Evolutionary conservation across 2,888 invertebrate genomes (phyloP).

Genomic region (Synergus japonicus): DNA sequence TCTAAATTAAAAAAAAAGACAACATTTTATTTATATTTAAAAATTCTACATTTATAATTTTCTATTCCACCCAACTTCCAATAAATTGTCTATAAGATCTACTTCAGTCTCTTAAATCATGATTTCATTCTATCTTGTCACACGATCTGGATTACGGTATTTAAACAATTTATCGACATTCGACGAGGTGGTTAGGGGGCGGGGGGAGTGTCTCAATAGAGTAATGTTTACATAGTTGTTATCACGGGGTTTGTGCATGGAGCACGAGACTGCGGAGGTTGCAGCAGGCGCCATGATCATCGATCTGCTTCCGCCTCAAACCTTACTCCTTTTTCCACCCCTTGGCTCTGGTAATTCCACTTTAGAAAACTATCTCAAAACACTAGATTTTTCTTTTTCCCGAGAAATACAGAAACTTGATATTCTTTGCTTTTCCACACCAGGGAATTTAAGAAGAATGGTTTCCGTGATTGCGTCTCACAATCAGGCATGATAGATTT

Average conservation of each 20-base stretch:
- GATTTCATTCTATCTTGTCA: background rate
- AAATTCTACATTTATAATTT: too few species aligned
- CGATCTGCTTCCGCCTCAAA: slow-evolving; percentile 68
- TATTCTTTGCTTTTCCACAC: background rate
- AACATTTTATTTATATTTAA: too few species aligned
- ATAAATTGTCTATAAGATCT: background rate
- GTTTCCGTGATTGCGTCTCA: background rate
- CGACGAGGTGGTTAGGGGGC: background rate
- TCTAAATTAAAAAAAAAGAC: too few species aligned
- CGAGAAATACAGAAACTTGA: background rate
- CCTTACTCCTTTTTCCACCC: slow-evolving; percentile 12
- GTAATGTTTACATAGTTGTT: slow-evolving; percentile 51
- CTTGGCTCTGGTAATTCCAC: background rate
- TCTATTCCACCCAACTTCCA: too few species aligned
- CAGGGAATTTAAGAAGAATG: background rate
- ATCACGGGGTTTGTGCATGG: slow-evolving; percentile 56
- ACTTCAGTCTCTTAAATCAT: background rate
- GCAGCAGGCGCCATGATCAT: slow-evolving; percentile 74
- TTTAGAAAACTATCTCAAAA: slow-evolving; percentile 13
- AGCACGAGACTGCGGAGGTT: slow-evolving; percentile 71
- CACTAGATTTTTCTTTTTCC: background rate
- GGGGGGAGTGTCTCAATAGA: background rate
- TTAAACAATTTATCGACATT: background rate
- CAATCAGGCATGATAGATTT: background rate
- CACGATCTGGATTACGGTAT: background rate